phyloP scores from a whole-genome alignment of 2,888 invertebrate genomes.

The Schizaphis graminum region DNA sequence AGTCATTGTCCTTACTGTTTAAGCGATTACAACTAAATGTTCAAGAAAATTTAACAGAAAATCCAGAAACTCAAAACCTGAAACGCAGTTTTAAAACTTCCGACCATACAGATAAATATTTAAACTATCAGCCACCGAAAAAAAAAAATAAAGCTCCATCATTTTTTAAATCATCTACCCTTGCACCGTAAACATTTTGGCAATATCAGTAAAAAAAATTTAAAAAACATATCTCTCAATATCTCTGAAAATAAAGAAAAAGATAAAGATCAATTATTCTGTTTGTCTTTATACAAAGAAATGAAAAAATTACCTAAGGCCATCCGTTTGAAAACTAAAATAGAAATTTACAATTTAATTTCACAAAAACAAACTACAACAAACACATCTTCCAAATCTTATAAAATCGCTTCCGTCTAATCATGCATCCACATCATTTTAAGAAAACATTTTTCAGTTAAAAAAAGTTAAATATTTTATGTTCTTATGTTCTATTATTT shows the following conservation, averaged over 20 bases:
- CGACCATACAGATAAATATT: neutral
- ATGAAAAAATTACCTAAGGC: no score
- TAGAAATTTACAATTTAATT: neutral
- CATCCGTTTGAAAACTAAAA: no score
- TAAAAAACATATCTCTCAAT: constrained; percentile 15
- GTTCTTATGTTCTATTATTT: no score
- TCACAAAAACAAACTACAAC: constrained; percentile 17
- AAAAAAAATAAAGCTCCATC: constrained; percentile 16
- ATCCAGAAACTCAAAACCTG: neutral
- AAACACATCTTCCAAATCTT: constrained; percentile 17
- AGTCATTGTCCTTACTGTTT: neutral
- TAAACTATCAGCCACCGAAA: neutral
- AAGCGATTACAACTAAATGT: neutral
- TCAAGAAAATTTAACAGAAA: neutral
- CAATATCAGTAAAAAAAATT: neutral
- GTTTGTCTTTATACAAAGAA: constrained; percentile 8
- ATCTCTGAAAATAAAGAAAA: neutral
- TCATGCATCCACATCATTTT: constrained; percentile 19
- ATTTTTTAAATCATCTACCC: no score
- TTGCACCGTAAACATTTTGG: no score
- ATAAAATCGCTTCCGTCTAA: neutral
- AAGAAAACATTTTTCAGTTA: no score
- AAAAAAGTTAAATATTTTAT: no score
- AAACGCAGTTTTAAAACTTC: neutral
- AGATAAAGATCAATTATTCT: neutral